Conservation (phyloP, 2,113 vertebrate genomes). For the Leptodactylus fuscus region DNA sequence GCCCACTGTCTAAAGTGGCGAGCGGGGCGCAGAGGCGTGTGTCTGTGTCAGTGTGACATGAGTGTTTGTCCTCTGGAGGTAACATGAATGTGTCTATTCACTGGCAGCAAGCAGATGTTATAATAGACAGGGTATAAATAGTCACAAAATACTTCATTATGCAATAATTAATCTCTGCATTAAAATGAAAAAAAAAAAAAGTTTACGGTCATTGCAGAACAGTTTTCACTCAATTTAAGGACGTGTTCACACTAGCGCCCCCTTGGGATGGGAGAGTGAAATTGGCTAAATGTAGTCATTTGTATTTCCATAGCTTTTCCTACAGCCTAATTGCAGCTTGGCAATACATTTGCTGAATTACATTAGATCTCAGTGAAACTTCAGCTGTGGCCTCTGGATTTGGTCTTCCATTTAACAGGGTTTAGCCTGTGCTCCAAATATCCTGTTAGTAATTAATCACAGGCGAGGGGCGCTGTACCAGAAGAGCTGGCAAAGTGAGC, state of each 20-base stretch:
- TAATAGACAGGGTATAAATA: too few relatives aligned
- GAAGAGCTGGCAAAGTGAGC: background rate
- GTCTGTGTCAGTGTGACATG: too few relatives aligned
- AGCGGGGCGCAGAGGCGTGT: too few relatives aligned
- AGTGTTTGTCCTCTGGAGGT: too few relatives aligned
- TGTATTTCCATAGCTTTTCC: background rate
- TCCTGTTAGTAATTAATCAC: slow-evolving; percentile 20
- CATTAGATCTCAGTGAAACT: background rate
- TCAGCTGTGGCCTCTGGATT: background rate
- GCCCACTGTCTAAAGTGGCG: too few relatives aligned
- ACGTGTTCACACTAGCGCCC: background rate
- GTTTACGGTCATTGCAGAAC: background rate
- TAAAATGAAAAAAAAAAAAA: too few relatives aligned
- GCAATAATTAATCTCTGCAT: too few relatives aligned
- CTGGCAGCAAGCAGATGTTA: too few relatives aligned
- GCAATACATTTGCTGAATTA: background rate
- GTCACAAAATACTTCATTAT: too few relatives aligned
- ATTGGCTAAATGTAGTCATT: background rate
- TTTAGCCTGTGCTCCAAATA: slow-evolving; percentile 20
- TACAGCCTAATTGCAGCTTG: background rate
- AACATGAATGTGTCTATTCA: too few relatives aligned
- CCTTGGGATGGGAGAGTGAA: background rate
- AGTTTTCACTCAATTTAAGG: background rate
- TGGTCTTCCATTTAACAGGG: background rate
- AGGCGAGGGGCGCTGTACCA: background rate